These are phyloP conservation scores for Chlorospingus flavigularis DNA, from an alignment of 2,797 vertebrate species.

Conservation along the genomic window DNA sequence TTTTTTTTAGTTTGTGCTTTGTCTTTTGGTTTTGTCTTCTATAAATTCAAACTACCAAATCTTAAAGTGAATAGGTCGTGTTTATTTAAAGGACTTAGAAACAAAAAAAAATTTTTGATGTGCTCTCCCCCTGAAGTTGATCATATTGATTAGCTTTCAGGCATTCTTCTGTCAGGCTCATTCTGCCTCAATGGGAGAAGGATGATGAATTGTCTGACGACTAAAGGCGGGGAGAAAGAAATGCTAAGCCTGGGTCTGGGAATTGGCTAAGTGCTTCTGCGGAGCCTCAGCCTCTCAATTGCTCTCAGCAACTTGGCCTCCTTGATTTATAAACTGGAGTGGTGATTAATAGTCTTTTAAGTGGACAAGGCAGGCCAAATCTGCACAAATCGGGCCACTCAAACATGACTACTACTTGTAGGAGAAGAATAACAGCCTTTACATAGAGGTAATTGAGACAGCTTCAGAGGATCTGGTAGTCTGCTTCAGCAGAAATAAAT, in stretches of 20 bases:
- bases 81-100: slow-evolving; percentile 75
- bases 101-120: slow-evolving; percentile 65
- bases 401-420: slow-evolving; percentile 83
- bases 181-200: slow-evolving; percentile 83
- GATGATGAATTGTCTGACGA: slow-evolving; percentile 93
- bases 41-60: slow-evolving; percentile 75
- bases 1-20: slow-evolving; percentile 46
- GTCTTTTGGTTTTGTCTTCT: slow-evolving; percentile 76
- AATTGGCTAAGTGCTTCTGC: slow-evolving; percentile 96
- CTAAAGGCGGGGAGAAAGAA: slow-evolving; percentile 80
- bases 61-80: slow-evolving; percentile 69
- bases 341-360: slow-evolving; percentile 98
- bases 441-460: slow-evolving; percentile 80
- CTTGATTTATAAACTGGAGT: slow-evolving; percentile 95
- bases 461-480: slow-evolving; percentile 75
- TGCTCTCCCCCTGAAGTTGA: slow-evolving; percentile 49
- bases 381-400: slow-evolving; percentile 79
- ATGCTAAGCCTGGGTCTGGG: slow-evolving; percentile 87
- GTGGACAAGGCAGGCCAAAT: slow-evolving; percentile 89
- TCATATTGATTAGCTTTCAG: slow-evolving; percentile 82
- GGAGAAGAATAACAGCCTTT: slow-evolving; percentile 72
- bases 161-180: slow-evolving; percentile 83
- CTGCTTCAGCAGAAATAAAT: slow-evolving; percentile 84
- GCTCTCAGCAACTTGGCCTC: slow-evolving; percentile 83
- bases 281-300: slow-evolving; percentile 88